Base-by-base conservation (phyloP, 2,888 invertebrate species). In the Chymomyza procnemis region DNA sequence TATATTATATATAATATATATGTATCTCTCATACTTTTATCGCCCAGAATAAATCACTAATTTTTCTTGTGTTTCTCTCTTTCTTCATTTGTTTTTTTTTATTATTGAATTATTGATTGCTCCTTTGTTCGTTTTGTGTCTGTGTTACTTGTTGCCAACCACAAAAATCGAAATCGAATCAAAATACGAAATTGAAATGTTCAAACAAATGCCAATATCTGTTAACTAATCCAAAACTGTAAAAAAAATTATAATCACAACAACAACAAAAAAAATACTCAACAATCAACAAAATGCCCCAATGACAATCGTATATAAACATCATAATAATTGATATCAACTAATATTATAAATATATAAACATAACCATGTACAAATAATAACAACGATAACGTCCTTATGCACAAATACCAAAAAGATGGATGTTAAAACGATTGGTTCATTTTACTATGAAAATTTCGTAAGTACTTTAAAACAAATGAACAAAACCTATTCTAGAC, bases 401-500 rank as follows among this genome's bases (percentile, higher is more conserved):
- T 78, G 78, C 78, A 78, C 79, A 76, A 74, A 79, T 80, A 89
- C 90, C 78, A 88, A 92, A 95, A 95, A 97, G 96, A 96, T 97
- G 96, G 96, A 97, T 94, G 95, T 96, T 95, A 97, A 97, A 95
- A 95, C 96, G 93, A 96, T 96, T 94, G 96, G 96, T 93, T 96
- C 96, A 92, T 96, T 96, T 95, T 96, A 97, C 95, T 97, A 97
- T 93, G 96, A 97, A 93, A 96, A 96, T 94, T 96, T 96, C 94
- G 96, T 96, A 95, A 96, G 96, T 96, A 95, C 92, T 85, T 75
- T n/a, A n/a, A 77, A 75, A 69, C 47, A 41, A 46, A 18, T 59
- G 22, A 59, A 46, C 16, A 18, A n/a, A n/a, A 54, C 21, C 12
- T 54, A 21, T 54, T 9, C 54, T 54, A 48, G 34, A 57, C 79